Base-by-base conservation (phyloP, 2,113 vertebrate genomes). In the Urocitellus parryii region DNA sequence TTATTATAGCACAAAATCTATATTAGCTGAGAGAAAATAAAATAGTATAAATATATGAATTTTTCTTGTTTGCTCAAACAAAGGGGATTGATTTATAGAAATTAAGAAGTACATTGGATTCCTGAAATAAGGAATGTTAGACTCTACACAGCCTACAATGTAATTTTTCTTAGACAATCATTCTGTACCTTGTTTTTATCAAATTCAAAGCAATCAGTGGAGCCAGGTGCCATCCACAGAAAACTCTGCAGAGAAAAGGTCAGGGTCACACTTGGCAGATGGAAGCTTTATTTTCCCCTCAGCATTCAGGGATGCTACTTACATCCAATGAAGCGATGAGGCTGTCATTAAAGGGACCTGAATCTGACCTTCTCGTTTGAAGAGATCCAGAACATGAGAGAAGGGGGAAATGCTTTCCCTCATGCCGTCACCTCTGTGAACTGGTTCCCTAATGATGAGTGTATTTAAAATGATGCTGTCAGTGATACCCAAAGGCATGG, bases 301-400 rank as follows among this genome's bases (percentile, higher is more conserved):
- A 37, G 76, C 58, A 45, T 70, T 95, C 73, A 65, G 91, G 65
- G 86, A 95, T 68, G 70, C 79, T 86, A 42, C 79, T 98, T 76
- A 72, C 42, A 73, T 74, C 67, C 78, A 79, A 61, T 58, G 76
- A 68, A 84, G 27, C 17, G 0, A 37, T 18, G 82, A 70, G 67
- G 53, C 93, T 96, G 97, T 96, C 96, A 94, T 96, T 89, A 85
- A 83, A 68, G 51, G 61, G 89, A 90, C 70, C 89, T 53, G 80
- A 63, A 56, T 76, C 91, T 88, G 93, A 97, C 95, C 97, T 97
- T 83, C 78, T 94, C 63, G 45, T 96, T 97, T 84, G 93, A 96
- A 95, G 93, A 94, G 96, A 77, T 63, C 27, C 76, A 91, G 65
- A 95, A 97, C 96, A 95, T 37, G 83, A 63, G 53, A 96, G 53